These are phyloP conservation scores for Poecile atricapillus DNA, from an alignment of 2,113 vertebrate species.

Conservation along the genomic window DNA sequence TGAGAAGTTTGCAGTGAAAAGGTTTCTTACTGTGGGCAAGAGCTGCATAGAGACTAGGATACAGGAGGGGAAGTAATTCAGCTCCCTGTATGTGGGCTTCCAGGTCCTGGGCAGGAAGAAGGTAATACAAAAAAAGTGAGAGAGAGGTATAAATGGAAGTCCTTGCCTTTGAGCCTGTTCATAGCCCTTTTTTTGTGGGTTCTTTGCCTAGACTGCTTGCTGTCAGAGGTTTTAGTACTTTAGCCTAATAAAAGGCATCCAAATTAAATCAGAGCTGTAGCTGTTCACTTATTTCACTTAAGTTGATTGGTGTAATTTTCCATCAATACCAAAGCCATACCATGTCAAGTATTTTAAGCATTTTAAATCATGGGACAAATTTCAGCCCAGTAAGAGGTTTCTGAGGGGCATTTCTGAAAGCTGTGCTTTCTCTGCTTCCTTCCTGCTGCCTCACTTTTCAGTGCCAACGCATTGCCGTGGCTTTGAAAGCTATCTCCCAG, in stretches of 20 bases:
- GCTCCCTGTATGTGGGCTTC: neutral
- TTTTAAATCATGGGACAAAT: neutral
- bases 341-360: neutral
- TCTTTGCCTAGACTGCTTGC: neutral
- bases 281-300: neutral
- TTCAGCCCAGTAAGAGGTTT: neutral
- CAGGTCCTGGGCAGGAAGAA: neutral
- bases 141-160: neutral
- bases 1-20: neutral
- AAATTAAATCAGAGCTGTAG: neutral
- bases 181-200: neutral
- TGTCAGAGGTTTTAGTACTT: neutral
- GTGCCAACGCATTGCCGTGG: neutral
- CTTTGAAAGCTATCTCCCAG: neutral
- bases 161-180: neutral
- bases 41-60: neutral
- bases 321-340: neutral
- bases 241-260: neutral
- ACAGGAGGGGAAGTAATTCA: neutral
- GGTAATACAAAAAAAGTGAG: neutral
- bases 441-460: neutral
- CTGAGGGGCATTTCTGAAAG: neutral
- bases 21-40: neutral
- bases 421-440: neutral
- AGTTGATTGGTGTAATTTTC: neutral